phyloP scores from a whole-genome alignment of 2,797 vertebrate species.

The Paramormyrops hopkinsi region DNA sequence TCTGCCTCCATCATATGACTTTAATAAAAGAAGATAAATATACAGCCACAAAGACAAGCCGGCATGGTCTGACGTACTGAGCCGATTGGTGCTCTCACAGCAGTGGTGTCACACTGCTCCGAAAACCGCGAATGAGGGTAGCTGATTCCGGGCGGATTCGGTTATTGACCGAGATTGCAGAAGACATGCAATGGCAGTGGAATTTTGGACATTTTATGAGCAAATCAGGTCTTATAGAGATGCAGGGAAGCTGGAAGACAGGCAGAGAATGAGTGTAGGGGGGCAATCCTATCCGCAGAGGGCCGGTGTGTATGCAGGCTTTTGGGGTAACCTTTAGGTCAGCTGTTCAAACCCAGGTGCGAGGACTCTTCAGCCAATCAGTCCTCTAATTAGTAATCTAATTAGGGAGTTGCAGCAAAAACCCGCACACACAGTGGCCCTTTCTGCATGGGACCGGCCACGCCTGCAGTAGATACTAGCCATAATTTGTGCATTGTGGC shows the following conservation, averaged over 20 bases:
- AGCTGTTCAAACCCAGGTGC: neutral
- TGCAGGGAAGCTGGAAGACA: neutral
- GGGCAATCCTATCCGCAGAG: neutral
- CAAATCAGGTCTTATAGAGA: neutral
- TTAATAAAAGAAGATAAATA: slow-evolving; percentile 13
- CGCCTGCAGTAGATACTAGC: neutral
- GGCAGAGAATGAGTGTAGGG: neutral
- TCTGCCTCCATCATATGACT: neutral
- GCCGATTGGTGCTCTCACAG: neutral
- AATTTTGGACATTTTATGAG: neutral
- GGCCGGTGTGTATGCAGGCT: neutral
- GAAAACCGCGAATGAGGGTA: neutral
- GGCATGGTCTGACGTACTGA: neutral
- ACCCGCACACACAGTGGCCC: neutral
- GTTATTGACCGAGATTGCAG: neutral
- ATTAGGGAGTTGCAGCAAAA: neutral
- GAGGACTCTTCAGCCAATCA: neutral
- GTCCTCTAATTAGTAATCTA: neutral
- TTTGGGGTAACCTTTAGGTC: neutral
- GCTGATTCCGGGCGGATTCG: neutral
- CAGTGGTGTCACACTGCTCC: neutral
- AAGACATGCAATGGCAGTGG: neutral
- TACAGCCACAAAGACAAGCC: neutral
- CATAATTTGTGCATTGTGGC: neutral
- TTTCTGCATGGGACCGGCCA: neutral